Base-by-base conservation (phyloP, 1,140 invertebrate species). In the Hesperophylax magnus region DNA sequence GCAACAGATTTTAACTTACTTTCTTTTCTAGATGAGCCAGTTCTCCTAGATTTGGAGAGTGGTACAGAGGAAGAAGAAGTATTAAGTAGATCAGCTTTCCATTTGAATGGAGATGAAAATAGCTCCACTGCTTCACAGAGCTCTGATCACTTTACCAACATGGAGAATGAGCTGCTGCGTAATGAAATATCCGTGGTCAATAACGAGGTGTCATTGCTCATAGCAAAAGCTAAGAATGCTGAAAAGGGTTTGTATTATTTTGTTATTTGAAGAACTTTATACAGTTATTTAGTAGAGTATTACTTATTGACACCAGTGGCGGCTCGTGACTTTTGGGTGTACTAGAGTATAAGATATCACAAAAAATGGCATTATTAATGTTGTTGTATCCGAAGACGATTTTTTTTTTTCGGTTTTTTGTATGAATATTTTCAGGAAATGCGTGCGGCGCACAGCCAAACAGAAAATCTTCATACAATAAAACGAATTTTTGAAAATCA, bases 151-250 rank as follows among this genome's bases (percentile, higher is more conserved):
- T 78, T 78, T 58, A 53, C 54, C 1, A 69, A 85, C 72, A 82
- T 80, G 47, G 86, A 88, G 82, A 87, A 87, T 84, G 74, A 84
- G 34, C 69, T 92, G 74, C 85, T 93, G 27, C 88, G 88, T 83
- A 92, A 90, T 86, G 92, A 93, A 86, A 88, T 93, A 11, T 86
- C 89, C 47, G 91, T 89, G 22, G 86, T 93, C 4, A 92, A 92
- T 82, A 89, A 91, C 84, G 92, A 93, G 86, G 87, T 93, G 84
- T 87, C 90, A 17, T 86, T 91, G 72, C 84, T 92, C 5, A 85
- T 92, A 34, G 86, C 89, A 74, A 86, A 92, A 82, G 88, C 90
- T 18, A 91, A 91, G 85, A 87, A 88, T 63, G 87, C 91, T 69
- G 90, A 93, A 85, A 88, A 87, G 86, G 91, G 92, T 92, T 81